Percentiles rank a stretch among this genome's conserved stretches.
phyloP scores from a whole-genome alignment of 2,888 invertebrate species.

The Axea sp. region DNA sequence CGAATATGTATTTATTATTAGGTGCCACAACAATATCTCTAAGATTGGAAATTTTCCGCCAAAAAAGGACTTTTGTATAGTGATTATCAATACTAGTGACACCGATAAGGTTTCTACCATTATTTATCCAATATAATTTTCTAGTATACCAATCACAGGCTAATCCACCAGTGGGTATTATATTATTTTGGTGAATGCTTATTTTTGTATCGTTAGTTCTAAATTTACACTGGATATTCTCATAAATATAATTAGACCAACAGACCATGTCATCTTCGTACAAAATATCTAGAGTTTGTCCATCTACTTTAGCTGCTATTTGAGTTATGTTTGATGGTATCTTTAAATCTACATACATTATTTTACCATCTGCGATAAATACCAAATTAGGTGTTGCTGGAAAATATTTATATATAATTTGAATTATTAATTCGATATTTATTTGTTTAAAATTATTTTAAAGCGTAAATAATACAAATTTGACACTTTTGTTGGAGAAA shows the following conservation, averaged over 20 bases:
- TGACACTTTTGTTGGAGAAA: too few relatives aligned
- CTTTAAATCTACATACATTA: too few relatives aligned
- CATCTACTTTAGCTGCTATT: too few relatives aligned
- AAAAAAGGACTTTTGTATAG: constrained; percentile 90
- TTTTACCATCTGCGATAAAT: too few relatives aligned
- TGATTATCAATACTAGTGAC: constrained; percentile 88
- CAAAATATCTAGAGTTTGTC: too few relatives aligned
- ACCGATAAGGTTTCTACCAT: constrained; percentile 91
- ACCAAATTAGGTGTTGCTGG: too few relatives aligned
- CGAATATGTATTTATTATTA: constrained; percentile 89
- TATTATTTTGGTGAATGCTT: neutral
- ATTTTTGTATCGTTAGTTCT: neutral
- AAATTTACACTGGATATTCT: constrained; percentile 9
- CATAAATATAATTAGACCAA: constrained; percentile 4
- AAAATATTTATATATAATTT: too few relatives aligned
- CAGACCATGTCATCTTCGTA: constrained; percentile 10
- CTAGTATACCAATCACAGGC: constrained; percentile 95
- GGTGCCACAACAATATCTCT: constrained; percentile 91
- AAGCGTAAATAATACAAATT: too few relatives aligned
- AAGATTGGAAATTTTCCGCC: constrained; percentile 93
- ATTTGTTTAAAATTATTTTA: too few relatives aligned
- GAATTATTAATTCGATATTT: too few relatives aligned
- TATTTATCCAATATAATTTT: constrained; percentile 95
- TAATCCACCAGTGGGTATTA: constrained; percentile 91
- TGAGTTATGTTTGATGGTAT: too few relatives aligned